Base-by-base conservation (phyloP, 2,113 vertebrate species). In the Neogobius melanostomus region DNA sequence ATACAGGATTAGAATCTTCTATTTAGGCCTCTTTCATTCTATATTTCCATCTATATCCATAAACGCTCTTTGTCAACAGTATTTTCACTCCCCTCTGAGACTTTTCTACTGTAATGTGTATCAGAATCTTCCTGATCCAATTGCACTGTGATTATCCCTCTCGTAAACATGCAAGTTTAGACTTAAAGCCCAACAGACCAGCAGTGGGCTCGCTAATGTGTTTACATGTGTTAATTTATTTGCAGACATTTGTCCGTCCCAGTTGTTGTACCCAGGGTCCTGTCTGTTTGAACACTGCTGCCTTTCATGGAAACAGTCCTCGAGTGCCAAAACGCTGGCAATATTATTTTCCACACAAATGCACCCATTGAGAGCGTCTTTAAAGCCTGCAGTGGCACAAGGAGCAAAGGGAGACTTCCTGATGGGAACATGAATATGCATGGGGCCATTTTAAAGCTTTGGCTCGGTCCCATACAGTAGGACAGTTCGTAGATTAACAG, bases 361-460 rank as follows among this genome's bases (percentile, higher is more conserved):
- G 83, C 72, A 64, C 67, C 65, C 75, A 73, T 69, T 80, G 64
- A 84, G 53, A 80, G 59, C 68, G 45, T 68, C 62, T 71, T 28
- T 66, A 69, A 63, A 77, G 69, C 44, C 62, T 65, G 71, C 61
- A 63, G 74, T 69, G 76, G 66, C 50, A 54, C 54, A 76, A 81
- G 70, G 45, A 64, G 59, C 54, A 49, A 64, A 79, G 70, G 66
- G 82, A 77, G 81, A 73, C 73, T 60, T 87, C 81, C 79, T 73
- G 69, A 63, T 84, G 80, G 66, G 72, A 14, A 56, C 77, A 82
- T 85, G 77, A 81, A 88, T 89, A 80, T 81, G 69, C 81, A 87
- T 86, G 76, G 57, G 1, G 0, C 53, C 60, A 48, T 64, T 77
- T 75, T 60, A 83, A 81, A 87, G 80, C 74, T 62, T 56, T 69